Evolutionary conservation across 2,888 invertebrate genomes (phyloP).

Genomic region (Peribatodes rhomboidaria): DNA sequence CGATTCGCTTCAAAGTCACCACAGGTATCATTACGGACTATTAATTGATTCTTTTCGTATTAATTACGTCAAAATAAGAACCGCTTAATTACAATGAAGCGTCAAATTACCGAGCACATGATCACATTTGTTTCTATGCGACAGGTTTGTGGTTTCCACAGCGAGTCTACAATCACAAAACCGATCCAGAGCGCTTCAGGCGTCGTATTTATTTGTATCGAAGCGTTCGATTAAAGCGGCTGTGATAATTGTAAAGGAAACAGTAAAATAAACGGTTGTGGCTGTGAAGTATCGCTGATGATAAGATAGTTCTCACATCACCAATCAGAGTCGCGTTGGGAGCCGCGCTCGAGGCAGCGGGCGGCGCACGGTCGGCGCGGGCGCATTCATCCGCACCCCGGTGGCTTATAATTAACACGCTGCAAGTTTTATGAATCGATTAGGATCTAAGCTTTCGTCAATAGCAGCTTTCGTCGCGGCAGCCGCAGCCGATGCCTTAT

Average conservation of each 20-base stretch:
- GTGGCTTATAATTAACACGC: slow-evolving; percentile 87
- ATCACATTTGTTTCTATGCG: slow-evolving; percentile 50
- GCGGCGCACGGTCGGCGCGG: slow-evolving; percentile 49
- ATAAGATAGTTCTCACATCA: slow-evolving; percentile 76
- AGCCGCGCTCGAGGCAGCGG: slow-evolving; percentile 67
- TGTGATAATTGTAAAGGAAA: slow-evolving; percentile 73
- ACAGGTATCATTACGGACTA: slow-evolving; percentile 58
- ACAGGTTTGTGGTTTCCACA: slow-evolving; percentile 46
- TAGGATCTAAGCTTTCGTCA: slow-evolving; percentile 87
- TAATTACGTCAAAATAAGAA: slow-evolving; percentile 62
- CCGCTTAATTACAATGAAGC: slow-evolving; percentile 61
- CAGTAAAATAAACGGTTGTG: slow-evolving; percentile 73
- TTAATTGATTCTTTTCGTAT: slow-evolving; percentile 57
- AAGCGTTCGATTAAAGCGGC: slow-evolving; percentile 50
- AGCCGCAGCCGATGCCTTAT: slow-evolving; percentile 76
- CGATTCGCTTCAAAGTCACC: slow-evolving; percentile 68
- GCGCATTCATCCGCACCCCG: slow-evolving; percentile 72
- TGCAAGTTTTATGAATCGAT: slow-evolving; percentile 86
- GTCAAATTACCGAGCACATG: slow-evolving; percentile 53
- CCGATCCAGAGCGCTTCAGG: slow-evolving; percentile 33
- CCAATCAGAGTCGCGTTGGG: slow-evolving; percentile 64
- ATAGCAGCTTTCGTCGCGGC: slow-evolving; percentile 82
- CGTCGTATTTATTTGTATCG: slow-evolving; percentile 43
- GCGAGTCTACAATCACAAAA: slow-evolving; percentile 36
- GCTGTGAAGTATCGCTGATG: slow-evolving; percentile 74